Base-by-base conservation (phyloP, 2,797 vertebrate species). In the Eupleurogrammus muticus region DNA sequence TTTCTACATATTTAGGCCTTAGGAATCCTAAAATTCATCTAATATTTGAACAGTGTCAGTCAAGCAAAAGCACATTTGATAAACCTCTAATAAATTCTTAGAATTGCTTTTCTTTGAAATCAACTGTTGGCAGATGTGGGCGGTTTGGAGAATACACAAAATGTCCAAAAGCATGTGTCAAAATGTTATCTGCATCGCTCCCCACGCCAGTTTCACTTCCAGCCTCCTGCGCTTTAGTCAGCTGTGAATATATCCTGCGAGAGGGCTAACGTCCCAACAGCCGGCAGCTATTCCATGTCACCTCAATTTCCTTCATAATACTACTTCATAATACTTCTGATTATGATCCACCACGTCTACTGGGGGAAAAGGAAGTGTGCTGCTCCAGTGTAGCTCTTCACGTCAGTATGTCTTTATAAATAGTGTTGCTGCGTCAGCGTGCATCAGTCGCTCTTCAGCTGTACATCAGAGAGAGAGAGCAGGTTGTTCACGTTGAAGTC, bases 401-500 rank as follows among this genome's bases (percentile, higher is more conserved):
- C 28, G 28, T 69, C 38, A 70, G 50, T 9, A 42, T 38, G 0
- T 14, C 36, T 61, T 38, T 20, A 79, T 54, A 53, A 80, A 75
- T 46, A 67, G 53, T 16, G 1, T 52, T 46, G 20, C 44, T 47
- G 14, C 10, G 34, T 72, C 53, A 17, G 47, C 19, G n/a, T 4
- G 8, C n/a, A 3, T 94, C 71, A 94, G 56, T 90, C 90, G 57
- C 51, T 77, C 44, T 57, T 83, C 54, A 94, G 65, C 79, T 92
- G 81, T 21, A 94, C 58, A 9, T 94, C 92, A 54, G 79, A 85
- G 6, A 94, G 87, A 34, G 92, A 91, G 24, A 92, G 81, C 5
- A 87, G n/a, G 9, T 78, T 81, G 66, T 89, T 89, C 75, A 78
- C 68, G 1, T 83, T 79, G 20, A 79, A 66, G 65, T 87, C 80